Base-by-base conservation (phyloP, 2,113 vertebrate genomes). In the Lutjanus erythropterus region DNA sequence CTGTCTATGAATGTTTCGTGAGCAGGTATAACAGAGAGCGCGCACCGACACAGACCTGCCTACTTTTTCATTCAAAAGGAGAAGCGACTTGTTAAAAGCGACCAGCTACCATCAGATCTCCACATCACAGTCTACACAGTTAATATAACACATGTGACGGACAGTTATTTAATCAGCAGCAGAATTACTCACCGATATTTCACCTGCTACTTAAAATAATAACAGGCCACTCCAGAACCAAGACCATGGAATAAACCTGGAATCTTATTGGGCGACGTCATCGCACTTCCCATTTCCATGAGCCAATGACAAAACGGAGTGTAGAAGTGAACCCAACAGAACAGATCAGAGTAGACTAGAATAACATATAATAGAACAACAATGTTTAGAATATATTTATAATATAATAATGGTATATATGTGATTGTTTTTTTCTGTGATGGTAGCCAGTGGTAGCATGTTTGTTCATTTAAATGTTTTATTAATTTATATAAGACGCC, bases 251-350 rank as follows among this genome's bases (percentile, higher is more conserved):
- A 92, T 92, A 84, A 89, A 93, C 0, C 61, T 81, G 21, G 39
- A 3, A 86, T 91, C 62, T 56, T 49, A 94, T 93, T 94, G 91
- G 92, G 23, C 12, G 6, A 67, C 64, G 89, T 89, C 88, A 81
- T 12, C 25, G 37, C 12, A 79, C 87, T 87, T 92, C 87, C 89
- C 65, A 56, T 83, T 11, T 68, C 0, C 50, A 18, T 21, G 53
- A 21, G 10, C 92, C 92, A 92, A 90, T 92, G 21, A 49, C 4
- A 29, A 50, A 16, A 1, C 25, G n/a, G 8, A 71, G 6, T 37
- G 16, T 65, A 82, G 75, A 86, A 50, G n/a, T 7, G 3, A 10
- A 9, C 27, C 0, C 1, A 56, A 44, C 18, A 75, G 75, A 82
- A n/a, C 4, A 19, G 15, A 61, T 3, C 1, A 3, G 12, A 47